These are phyloP conservation scores for Drosophila nigricruria DNA, from an alignment of 2,888 invertebrate genomes.

Conservation along the genomic window DNA sequence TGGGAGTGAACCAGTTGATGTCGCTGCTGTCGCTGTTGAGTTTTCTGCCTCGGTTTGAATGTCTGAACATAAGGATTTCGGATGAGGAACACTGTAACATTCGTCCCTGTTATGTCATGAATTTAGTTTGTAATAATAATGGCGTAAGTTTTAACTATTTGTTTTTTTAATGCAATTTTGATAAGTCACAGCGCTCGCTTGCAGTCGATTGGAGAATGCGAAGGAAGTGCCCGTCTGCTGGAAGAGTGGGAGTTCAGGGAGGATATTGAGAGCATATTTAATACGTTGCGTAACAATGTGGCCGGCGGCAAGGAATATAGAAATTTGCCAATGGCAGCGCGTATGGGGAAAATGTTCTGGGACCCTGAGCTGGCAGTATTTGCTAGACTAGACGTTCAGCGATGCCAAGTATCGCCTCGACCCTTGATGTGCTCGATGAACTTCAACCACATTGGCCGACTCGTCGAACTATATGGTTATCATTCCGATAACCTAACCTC, in stretches of 20 bases:
- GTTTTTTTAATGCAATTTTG: background rate
- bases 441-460: slow-evolving; percentile 28
- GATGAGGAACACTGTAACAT: slow-evolving; percentile 18
- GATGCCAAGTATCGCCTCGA: background rate
- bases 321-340: slow-evolving; percentile 43
- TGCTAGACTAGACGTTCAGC: slow-evolving; percentile 36
- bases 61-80: too few relatives aligned
- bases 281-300: slow-evolving; percentile 43
- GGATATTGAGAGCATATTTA: slow-evolving; percentile 13
- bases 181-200: too few relatives aligned
- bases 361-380: slow-evolving; percentile 39
- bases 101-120: slow-evolving; percentile 18
- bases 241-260: background rate
- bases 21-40: slow-evolving; percentile 2
- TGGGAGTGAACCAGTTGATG: slow-evolving; percentile 12
- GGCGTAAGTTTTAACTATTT: slow-evolving; percentile 25
- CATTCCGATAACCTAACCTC: background rate
- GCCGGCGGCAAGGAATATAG: slow-evolving; percentile 31
- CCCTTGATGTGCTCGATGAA: slow-evolving; percentile 24
- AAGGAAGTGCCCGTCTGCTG: background rate
- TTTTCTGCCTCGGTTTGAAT: background rate
- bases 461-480: slow-evolving; percentile 16
- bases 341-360: slow-evolving; percentile 53
- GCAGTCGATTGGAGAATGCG: slow-evolving; percentile 25
- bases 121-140: slow-evolving; percentile 40